Base-by-base conservation (phyloP, 2,888 invertebrate genomes). In the Spatulosminthurus flaviceps region DNA sequence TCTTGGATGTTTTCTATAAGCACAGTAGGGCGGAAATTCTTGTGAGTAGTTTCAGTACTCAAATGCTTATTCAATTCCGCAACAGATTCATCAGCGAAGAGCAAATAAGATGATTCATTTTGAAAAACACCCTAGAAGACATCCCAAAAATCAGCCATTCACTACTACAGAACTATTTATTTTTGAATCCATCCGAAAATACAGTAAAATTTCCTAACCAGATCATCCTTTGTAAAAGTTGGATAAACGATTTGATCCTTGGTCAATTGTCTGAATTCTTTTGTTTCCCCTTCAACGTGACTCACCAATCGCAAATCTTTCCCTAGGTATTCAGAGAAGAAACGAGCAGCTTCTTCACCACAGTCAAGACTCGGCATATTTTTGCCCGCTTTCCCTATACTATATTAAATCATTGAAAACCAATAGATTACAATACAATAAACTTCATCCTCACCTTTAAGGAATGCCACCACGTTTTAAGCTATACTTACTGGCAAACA, bases 21-120 rank as follows among this genome's bases (percentile, higher is more conserved):
- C 70, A 88, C 87, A 81, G 87, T 88, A 34, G 88, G 88, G 60
- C 88, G 84, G 83, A 88, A 88, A 77, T 86, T 86, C 41, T 84
- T 83, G 77, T 86, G 86, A 60, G 85, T 83, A 1, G 83, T 82
- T n/a, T 78, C 73, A 4, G 19, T 28, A 13, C 85, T 86, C 2
- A 86, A 83, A 26, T 86, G 86, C 11, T 82, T 84, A 81, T 88
- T 87, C 16, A 88, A 81, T 74, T 87, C 86, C 0, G 84, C 82
- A 0, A 88, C 81, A 1, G 88, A 88, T 9, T 86, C 84, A 43
- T 86, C 84, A 0, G 86, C 83, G 76, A 87, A 85, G 60, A 88
- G 78, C 85, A 88, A 86, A 82, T 87, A 88, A 5, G 87, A 85
- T 42, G 87, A 86, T 79, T 86, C 87, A 82, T 88, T 88, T 61